Evolutionary conservation across 2,888 invertebrate genomes (phyloP), one percentile per base, ranked within the genome.

Genomic region (Zygogramma bicolorata): DNA sequence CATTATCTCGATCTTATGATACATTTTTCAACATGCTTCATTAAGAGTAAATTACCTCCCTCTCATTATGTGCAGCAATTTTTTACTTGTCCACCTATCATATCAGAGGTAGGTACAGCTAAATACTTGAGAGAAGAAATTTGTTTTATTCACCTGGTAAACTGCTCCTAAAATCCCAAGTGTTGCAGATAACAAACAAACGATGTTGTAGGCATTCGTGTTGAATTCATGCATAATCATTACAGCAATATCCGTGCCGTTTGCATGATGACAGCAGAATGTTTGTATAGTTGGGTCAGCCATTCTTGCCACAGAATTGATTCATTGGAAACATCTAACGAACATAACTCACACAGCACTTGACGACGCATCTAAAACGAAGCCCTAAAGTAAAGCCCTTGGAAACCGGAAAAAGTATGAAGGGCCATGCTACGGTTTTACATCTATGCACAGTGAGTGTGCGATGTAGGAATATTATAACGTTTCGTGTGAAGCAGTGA

Each of bases 281-380:
- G 94, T 94, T 89, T 95, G 95, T 81, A 95, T 93, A 46, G 94
- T 94, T 66, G 95, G 95, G 87, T 95, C 95, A 38, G 94, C 93
- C 95, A 94, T 94, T 65, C 6, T 68, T 59, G 31, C 63, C 29
- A 27, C n/a, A 49, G 57, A 60, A 65, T 49, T 8, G 22, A n/a
- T 22, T 29, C 20, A 49, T 27, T 15, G 10, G 20, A 70, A 53
- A 62, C 18, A n/a, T n/a, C n/a, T n/a, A n/a, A n/a, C 34, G 13
- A 25, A 20, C 29, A 13, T 34, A 15, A 65, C 20, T 22, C 13
- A 62, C n/a, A 27, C 53, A 1, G 15, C 25, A 13, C 1, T 27
- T 13, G n/a, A 27, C 25, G 18, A 46, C 20, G 20, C 46, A 7
- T 46, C 46, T 6, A 3, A 46, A 46, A 53, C 1, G 53, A 53